Base-by-base conservation (phyloP, 1,140 invertebrate species). In the Drosophila virilis region DNA sequence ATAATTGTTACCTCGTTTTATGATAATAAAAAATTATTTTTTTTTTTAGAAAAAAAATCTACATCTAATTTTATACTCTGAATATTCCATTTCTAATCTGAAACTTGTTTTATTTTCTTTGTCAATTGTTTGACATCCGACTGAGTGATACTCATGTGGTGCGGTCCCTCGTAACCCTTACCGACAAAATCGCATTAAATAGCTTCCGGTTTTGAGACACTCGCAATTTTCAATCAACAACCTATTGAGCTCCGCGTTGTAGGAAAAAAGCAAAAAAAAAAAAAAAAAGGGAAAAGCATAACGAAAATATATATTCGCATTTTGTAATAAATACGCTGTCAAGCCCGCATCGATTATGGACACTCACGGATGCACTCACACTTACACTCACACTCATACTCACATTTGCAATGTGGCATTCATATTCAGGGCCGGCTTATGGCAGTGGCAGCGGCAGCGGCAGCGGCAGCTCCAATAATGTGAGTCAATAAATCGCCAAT, bases 401-500 rank as follows among this genome's bases (percentile, higher is more conserved):
- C 59, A 52, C 64, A 50, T 33, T 40, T 32, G 15, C 28, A 28
- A 10, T 38, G 10, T 43, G 17, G 35, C 17, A 77, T 48, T 54
- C 60, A 54, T 61, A 73, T 46, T 51, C 62, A 45, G 38, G 32
- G 51, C 61, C 58, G 48, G 67, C 65, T 60, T 51, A 60, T 67
- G 62, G 78, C 73, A 58, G 40, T 40, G 42, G 64, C 68, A 52
- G 17, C 17, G n/a, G n/a, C n/a, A n/a, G 40, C 50, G 40, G 58
- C 67, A 70, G 45, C 83, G 73, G 84, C 83, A 89, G 84, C 84
- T 88, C 84, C 85, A 89, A 89, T 89, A 89, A 90, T 90, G 77
- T 88, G 86, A 91, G 89, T 91, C 89, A 91, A 91, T 91, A 91
- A 91, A 91, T 90, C 84, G 89, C 81, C 89, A 91, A 91, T 91